These are phyloP conservation scores for Alexandromys fortis DNA, from an alignment of 2,113 vertebrate species.

Conservation along the genomic window DNA sequence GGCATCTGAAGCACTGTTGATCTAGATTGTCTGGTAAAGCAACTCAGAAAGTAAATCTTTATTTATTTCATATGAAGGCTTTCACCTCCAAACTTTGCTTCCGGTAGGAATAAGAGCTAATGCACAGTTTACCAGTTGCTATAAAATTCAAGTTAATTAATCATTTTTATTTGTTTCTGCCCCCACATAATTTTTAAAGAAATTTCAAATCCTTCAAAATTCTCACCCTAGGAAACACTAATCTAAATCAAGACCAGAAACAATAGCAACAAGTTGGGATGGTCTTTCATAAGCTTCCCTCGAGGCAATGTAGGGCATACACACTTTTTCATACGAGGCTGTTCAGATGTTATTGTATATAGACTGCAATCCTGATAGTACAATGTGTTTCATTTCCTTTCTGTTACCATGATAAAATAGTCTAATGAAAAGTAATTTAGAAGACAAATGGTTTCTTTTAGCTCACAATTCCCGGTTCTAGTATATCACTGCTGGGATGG, in stretches of 20 bases:
- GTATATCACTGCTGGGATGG: neutral
- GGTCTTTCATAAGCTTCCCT: neutral
- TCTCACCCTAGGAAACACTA: neutral
- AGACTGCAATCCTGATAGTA: neutral
- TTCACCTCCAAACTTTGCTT: neutral
- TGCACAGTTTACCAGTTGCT: neutral
- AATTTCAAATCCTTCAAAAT: conserved; percentile 37
- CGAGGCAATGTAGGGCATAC: neutral
- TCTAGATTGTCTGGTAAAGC: neutral
- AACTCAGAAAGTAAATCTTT: neutral
- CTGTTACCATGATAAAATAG: neutral
- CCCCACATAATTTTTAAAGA: neutral
- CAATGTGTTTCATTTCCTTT: neutral
- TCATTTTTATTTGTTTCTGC: conserved; percentile 33
- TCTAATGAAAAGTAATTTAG: neutral
- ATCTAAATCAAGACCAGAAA: neutral
- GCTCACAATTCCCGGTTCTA: neutral
- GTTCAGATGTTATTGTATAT: neutral
- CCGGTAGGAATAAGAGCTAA: neutral
- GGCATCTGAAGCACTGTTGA: neutral
- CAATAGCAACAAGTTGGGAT: neutral
- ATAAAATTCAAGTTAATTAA: conserved; percentile 24
- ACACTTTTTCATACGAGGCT: neutral
- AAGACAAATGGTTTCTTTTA: neutral
- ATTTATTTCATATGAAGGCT: neutral